phyloP scores from a whole-genome alignment of 1,140 invertebrate genomes.

The Pseudobourletiella spinata region DNA sequence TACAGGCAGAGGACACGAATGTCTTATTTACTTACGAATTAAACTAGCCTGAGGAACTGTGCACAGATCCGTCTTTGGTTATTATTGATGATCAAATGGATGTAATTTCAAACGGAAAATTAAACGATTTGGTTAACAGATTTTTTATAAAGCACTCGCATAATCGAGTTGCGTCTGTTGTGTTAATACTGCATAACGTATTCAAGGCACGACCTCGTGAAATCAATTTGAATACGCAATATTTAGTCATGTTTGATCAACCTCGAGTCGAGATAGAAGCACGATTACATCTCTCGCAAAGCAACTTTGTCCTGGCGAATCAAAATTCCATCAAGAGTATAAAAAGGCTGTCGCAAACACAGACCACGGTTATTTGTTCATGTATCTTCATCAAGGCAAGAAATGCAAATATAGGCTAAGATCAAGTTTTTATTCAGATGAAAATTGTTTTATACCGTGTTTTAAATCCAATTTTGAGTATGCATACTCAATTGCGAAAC shows the following conservation, averaged over 20 bases:
- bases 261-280: background rate
- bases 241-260: background rate
- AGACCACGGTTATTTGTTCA: background rate
- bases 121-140: background rate
- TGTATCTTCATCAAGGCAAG: background rate
- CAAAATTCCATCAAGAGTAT: background rate
- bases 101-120: background rate
- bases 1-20: background rate
- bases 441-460: background rate
- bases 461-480: no score
- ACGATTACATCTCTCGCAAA: background rate
- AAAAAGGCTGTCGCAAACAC: background rate
- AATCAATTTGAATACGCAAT: background rate
- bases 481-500: no score
- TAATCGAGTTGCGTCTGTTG: background rate
- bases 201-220: background rate
- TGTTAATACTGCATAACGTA: background rate
- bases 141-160: background rate
- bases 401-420: background rate
- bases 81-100: background rate
- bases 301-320: background rate
- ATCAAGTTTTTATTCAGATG: background rate
- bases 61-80: background rate
- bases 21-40: background rate
- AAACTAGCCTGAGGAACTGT: background rate